Conservation (phyloP, 2,888 invertebrate genomes). For the Drosophila nr. medialis region DNA sequence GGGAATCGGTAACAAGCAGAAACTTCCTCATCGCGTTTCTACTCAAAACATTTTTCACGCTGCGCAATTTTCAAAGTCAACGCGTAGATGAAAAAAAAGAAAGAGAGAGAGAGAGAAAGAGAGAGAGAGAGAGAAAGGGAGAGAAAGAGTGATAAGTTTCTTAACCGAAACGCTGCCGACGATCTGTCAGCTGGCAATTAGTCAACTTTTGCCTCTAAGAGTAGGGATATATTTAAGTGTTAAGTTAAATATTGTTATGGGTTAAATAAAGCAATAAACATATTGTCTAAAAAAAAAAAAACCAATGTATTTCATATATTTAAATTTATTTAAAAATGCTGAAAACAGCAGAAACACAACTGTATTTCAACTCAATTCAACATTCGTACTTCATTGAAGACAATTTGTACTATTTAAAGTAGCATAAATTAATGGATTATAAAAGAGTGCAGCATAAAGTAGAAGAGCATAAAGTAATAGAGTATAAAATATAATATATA, state of each 20-base stretch:
- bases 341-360: neutral
- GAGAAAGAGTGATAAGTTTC: too few relatives aligned
- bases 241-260: neutral
- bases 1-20: conserved; percentile 18
- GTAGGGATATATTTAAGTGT: neutral
- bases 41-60: conserved; percentile 45
- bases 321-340: neutral
- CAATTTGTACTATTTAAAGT: neutral
- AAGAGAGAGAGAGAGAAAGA: neutral
- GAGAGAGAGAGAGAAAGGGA: neutral
- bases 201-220: neutral
- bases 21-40: conserved; percentile 48
- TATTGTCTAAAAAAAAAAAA: neutral
- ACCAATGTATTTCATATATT: neutral
- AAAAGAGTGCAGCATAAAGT: neutral
- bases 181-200: neutral
- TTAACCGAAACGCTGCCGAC: neutral
- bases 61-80: conserved; percentile 55
- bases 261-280: neutral
- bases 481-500: neutral
- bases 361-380: neutral
- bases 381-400: neutral
- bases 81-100: conserved; percentile 15
- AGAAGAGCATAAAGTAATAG: neutral
- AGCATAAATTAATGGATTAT: neutral